A percentile compares a stretch with the other conserved stretches of the same genome.
phyloP scores from a whole-genome alignment of 2,113 vertebrate genomes.

The Muntiacus muntjak region DNA sequence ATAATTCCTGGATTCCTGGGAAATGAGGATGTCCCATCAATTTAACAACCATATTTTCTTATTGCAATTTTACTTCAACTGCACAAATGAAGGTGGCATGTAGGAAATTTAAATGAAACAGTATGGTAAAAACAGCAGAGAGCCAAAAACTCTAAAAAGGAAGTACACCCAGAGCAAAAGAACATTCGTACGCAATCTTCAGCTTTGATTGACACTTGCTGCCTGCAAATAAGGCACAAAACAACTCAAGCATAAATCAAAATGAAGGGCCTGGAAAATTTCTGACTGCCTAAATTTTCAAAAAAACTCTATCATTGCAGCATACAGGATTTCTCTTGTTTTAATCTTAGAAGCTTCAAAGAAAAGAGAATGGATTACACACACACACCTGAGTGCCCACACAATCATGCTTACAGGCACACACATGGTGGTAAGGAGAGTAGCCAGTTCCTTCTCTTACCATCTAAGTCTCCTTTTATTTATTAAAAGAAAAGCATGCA shows the following conservation, averaged over 20 bases:
- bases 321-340: conserved; percentile 30
- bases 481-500: background rate
- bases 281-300: conserved; percentile 53
- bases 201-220: conserved; percentile 79
- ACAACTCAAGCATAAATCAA: conserved; percentile 58
- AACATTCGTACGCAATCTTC: conserved; percentile 83
- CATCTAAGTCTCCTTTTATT: background rate
- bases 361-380: background rate
- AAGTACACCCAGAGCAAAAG: conserved; percentile 80
- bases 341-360: conserved; percentile 47
- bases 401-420: background rate
- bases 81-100: conserved; percentile 95
- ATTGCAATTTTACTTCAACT: conserved; percentile 98
- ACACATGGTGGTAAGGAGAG: background rate
- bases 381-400: background rate
- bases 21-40: background rate
- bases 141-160: conserved; percentile 82
- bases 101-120: conserved; percentile 91
- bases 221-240: conserved; percentile 74
- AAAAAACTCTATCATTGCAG: conserved; percentile 60
- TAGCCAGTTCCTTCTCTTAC: background rate
- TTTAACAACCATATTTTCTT: conserved; percentile 41
- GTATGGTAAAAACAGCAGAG: conserved; percentile 89
- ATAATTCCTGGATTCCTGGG: background rate
- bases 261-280: conserved; percentile 58